Percentiles rank a stretch among this genome's conserved stretches.
These are phyloP conservation scores for Pardalotus punctatus DNA, from an alignment of 2,113 vertebrate genomes.

Conservation along the genomic window DNA sequence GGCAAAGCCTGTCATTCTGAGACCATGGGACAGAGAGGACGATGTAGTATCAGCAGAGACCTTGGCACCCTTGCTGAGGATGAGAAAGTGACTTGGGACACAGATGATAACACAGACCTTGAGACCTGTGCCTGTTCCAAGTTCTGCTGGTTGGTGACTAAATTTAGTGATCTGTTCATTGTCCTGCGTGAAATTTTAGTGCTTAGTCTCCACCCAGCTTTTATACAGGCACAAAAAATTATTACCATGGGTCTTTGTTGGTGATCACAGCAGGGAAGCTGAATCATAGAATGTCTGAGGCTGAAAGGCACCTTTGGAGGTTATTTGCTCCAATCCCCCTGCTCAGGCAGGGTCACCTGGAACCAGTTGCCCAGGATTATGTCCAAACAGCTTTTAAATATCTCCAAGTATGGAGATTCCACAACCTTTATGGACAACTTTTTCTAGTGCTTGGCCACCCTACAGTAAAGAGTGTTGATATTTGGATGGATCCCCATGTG, in stretches of 20 bases:
- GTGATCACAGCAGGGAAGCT: neutral
- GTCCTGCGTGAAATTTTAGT: neutral
- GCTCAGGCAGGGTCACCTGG: neutral
- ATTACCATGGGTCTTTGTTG: neutral
- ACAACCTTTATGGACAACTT: neutral
- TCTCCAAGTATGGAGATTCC: neutral
- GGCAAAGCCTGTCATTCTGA: neutral
- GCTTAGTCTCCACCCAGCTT: neutral
- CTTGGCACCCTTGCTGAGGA: neutral
- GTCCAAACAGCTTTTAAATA: accelerated
- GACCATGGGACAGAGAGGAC: neutral
- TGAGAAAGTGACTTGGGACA: neutral
- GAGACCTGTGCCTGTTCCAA: neutral
- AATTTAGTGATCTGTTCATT: neutral
- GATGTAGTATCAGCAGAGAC: neutral
- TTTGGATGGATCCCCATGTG: neutral
- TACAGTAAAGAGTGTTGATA: neutral
- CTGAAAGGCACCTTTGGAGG: neutral
- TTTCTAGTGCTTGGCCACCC: neutral
- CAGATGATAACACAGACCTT: neutral
- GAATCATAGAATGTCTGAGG: neutral
- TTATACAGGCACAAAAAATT: neutral
- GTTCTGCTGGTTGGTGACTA: neutral
- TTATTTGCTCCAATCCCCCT: neutral
- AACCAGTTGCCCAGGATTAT: accelerated